Evolutionary conservation across 2,113 vertebrate genomes (phyloP), one percentile per base, ranked within the genome.

Genomic region (Forbesichthys agassizii): DNA sequence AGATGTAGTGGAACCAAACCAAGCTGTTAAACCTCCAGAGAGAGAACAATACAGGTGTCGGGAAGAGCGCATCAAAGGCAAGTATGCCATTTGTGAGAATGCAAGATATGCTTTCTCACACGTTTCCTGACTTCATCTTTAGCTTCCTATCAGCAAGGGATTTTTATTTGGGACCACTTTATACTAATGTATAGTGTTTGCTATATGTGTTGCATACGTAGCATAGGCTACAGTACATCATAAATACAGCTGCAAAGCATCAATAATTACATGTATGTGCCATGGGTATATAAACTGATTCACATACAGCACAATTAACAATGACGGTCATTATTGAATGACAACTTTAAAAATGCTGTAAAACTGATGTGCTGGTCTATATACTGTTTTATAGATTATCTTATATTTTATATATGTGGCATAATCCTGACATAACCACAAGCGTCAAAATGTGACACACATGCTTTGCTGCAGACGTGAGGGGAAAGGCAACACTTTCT

Each of bases 401-500:
- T 16, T 2, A 27, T 27, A 27, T 27, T 27, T 27, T 27, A 27
- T 27, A 27, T 27, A 27, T 27, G 27, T 55, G 53, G 8, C 52
- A 11, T 53, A 14, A 14, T 55, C 18, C 18, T 55, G 14, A 55
- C 14, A 55, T 18, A 16, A 16, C 18, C 68, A 16, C 58, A 53
- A 63, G 11, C 64, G 33, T 68, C 52, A 33, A 63, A 73, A 53
- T 57, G 69, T 46, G 78, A 83, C 79, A 75, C 63, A 63, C 61
- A 60, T 66, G 64, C 53, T 73, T 64, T 49, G 27, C 33, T 68
- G 47, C 66, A 78, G 82, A 64, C 69, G 61, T 80, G 18, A 51
- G 69, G 65, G 53, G 62, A 61, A 57, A 61, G 64, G 18, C 72
- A 61, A 76, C 61, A 71, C 82, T 83, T 89, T 88, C 82, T 69